These are phyloP conservation scores for Decapterus maruadsi DNA, from an alignment of 2,797 vertebrate genomes.

Conservation along the genomic window DNA sequence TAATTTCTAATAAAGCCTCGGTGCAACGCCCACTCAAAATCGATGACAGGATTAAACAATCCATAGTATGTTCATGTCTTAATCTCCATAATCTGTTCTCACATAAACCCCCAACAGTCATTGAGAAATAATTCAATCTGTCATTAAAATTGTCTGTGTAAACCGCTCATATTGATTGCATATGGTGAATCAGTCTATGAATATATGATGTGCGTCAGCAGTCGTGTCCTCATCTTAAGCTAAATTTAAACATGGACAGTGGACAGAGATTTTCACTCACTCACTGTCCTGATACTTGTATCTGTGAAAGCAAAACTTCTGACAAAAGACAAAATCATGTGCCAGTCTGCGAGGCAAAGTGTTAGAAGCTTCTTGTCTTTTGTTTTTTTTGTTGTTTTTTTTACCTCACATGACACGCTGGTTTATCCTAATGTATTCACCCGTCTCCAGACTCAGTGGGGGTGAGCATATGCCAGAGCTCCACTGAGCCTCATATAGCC, in stretches of 20 bases:
- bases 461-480: slow-evolving; percentile 54
- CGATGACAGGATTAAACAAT: slow-evolving; percentile 9
- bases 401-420: slow-evolving; percentile 22
- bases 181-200: slow-evolving; percentile 1
- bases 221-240: slow-evolving; percentile 1
- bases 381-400: slow-evolving; percentile 4
- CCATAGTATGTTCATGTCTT: not conserved
- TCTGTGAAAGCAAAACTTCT: slow-evolving; percentile 21
- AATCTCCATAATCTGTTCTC: slow-evolving; percentile 10
- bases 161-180: not conserved
- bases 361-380: slow-evolving; percentile 13
- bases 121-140: not conserved
- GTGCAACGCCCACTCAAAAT: slow-evolving; percentile 35
- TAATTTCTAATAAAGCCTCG: slow-evolving; percentile 33
- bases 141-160: slow-evolving; percentile 10
- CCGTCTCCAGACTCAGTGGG: slow-evolving; percentile 31
- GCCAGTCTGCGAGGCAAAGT: slow-evolving; percentile 13
- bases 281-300: slow-evolving; percentile 4
- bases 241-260: slow-evolving; percentile 11
- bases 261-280: slow-evolving; percentile 11
- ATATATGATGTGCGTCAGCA: not conserved
- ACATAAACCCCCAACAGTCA: slow-evolving; percentile 2
- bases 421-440: slow-evolving; percentile 46
- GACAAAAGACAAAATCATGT: slow-evolving; percentile 26
- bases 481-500: slow-evolving; percentile 43